These are phyloP conservation scores for Talpa occidentalis DNA, from an alignment of 2,113 vertebrate genomes.

Conservation along the genomic window DNA sequence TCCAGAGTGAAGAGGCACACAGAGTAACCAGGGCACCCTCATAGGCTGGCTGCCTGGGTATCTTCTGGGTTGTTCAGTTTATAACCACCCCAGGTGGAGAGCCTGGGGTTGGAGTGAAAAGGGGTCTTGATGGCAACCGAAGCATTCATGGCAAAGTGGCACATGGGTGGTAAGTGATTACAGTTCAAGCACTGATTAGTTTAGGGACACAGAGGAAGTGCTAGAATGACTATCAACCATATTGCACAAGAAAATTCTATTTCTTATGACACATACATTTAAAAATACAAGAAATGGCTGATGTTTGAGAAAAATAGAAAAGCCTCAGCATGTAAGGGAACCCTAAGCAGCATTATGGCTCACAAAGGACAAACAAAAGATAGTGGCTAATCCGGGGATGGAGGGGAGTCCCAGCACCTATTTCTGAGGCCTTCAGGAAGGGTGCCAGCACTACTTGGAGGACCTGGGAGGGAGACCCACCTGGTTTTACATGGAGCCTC, in stretches of 20 bases:
- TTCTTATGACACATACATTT: not conserved
- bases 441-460: not conserved
- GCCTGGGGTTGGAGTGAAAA: not conserved
- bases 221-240: not conserved
- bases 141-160: not conserved
- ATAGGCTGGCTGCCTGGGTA: not conserved
- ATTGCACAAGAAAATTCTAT: constrained; percentile 3
- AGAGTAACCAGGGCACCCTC: too few relatives aligned
- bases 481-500: not conserved
- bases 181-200: not conserved
- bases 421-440: not conserved
- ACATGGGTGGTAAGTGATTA: not conserved
- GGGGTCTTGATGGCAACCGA: not conserved
- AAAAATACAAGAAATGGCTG: constrained; percentile 2
- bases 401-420: not conserved
- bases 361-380: constrained; percentile 18
- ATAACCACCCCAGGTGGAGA: not conserved
- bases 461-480: not conserved
- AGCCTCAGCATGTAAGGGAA: not conserved
- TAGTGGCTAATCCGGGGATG: not conserved
- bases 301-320: not conserved
- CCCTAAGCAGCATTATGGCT: constrained; percentile 10
- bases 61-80: not conserved
- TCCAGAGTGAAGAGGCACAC: not conserved
- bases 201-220: not conserved